Percentiles rank a stretch among this genome's conserved stretches.
Conservation (phyloP, 2,113 vertebrate genomes). For the Malaclemys terrapin region DNA sequence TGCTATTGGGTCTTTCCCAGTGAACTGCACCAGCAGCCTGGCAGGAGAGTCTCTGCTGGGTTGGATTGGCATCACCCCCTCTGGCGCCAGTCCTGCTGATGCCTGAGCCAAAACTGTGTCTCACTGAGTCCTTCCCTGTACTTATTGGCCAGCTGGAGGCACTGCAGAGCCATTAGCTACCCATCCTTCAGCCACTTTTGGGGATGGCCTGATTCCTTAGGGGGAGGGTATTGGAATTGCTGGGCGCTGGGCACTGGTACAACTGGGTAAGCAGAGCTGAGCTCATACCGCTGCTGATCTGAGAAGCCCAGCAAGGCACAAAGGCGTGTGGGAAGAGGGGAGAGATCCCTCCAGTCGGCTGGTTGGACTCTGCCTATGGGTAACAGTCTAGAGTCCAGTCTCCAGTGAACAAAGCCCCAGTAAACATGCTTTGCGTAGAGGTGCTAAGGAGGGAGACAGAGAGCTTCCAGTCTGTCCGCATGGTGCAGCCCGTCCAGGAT, state of each 20-base stretch:
- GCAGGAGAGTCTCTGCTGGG: background rate
- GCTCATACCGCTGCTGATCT: background rate
- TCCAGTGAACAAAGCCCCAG: background rate
- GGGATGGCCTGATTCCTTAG: background rate
- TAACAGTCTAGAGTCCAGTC: too few relatives aligned
- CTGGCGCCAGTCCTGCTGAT: background rate
- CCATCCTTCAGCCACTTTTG: background rate
- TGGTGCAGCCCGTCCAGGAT: background rate
- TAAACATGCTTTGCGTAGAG: background rate
- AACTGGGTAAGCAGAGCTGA: background rate
- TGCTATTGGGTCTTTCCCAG: too few relatives aligned
- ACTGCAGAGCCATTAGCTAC: background rate
- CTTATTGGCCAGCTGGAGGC: background rate
- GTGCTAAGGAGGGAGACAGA: background rate
- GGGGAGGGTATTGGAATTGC: background rate
- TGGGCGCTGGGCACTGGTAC: background rate
- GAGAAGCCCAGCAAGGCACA: background rate
- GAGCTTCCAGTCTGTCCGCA: background rate
- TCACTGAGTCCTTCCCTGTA: background rate
- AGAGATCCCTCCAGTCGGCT: background rate
- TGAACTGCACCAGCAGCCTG: background rate
- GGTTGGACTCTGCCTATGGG: background rate
- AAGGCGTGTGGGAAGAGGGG: background rate
- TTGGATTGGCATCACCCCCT: background rate
- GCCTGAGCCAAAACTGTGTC: too few relatives aligned